Percentiles rank a stretch among this genome's conserved stretches.
These are phyloP conservation scores for Watsonalla cultraria DNA, from an alignment of 2,888 invertebrate species.

Conservation along the genomic window DNA sequence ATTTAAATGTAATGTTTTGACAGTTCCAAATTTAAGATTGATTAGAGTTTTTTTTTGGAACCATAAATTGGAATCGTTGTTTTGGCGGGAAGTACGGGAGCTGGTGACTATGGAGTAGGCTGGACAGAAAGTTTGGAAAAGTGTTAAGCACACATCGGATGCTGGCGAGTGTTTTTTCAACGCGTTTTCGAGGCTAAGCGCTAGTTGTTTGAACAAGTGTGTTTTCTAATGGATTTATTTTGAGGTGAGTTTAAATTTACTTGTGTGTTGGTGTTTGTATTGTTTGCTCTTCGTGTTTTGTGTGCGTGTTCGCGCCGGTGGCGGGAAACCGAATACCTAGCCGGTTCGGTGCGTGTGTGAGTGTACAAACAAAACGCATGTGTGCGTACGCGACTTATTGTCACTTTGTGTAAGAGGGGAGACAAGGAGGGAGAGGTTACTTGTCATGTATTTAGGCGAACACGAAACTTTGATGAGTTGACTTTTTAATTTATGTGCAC, in stretches of 20 bases:
- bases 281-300: conserved; percentile 74
- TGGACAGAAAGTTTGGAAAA: conserved; percentile 73
- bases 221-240: conserved; percentile 80
- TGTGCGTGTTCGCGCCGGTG: conserved; percentile 74
- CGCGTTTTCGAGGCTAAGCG: conserved; percentile 79
- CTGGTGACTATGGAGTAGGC: conserved; percentile 53
- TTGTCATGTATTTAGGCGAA: conserved; percentile 77
- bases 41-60: conserved; percentile 28
- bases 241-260: conserved; percentile 79
- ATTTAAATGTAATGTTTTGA: conserved; percentile 15
- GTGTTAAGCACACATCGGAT: conserved; percentile 70
- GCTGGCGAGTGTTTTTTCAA: conserved; percentile 75
- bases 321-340: conserved; percentile 78
- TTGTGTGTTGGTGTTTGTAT: conserved; percentile 77
- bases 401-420: conserved; percentile 73
- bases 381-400: conserved; percentile 72
- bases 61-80: conserved; percentile 34
- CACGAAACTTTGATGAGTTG: conserved; percentile 70
- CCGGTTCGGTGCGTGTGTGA: conserved; percentile 60
- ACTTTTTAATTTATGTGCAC: conserved; percentile 70
- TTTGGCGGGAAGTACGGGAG: conserved; percentile 57
- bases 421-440: conserved; percentile 69
- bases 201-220: conserved; percentile 79
- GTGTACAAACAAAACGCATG: conserved; percentile 61
- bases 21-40: conserved; percentile 25